Evolutionary conservation across 2,797 vertebrate species (phyloP), one percentile per base, ranked within the genome.

Genomic region (Enteromius paludinosus): DNA sequence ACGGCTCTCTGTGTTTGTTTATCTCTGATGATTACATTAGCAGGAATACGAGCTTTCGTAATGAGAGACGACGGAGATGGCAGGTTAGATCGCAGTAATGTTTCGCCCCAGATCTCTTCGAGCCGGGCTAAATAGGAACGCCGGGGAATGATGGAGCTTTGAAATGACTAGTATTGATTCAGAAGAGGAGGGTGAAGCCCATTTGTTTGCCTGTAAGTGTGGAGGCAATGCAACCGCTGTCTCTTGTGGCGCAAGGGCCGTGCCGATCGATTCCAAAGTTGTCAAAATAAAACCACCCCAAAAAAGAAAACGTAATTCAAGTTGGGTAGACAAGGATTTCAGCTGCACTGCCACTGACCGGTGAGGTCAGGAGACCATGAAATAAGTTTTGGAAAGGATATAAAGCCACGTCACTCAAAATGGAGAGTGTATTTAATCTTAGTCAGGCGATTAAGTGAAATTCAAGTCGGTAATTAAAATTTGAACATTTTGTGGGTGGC

Each of bases 21-120:
- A 68, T 35, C 15, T 79, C 69, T 56, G 35, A 41, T 88, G 81
- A 92, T 91, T 90, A 88, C 90, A 91, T 90, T 66, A 75, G 73
- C 72, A 56, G 11, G 28, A 68, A 68, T 56, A 28, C 18, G 20
- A 75, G 62, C 33, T 68, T 68, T 76, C 7, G 5, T 76, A 75
- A 76, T 33, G 18, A 76, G 72, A 69, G 33, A 9, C 10, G 30
- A 28, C 30, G 12, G 49, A 25, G 70, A 82, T 18, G 59, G 14
- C 61, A 75, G 61, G 35, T 33, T 33, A 69, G 64, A 68, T 28
- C 65, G 41, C n/a, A 7, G 33, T 43, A 56, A 79, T 56, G 49
- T 56, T 79, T 65, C 17, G 35, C 65, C 30, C 65, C 25, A 70
- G 52, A 69, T 83, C 43, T 82, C 65, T 20, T 38, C 52, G 25